Evolutionary conservation across 2,797 vertebrate genomes (phyloP).

Genomic region (Anisognathus igniventris): DNA sequence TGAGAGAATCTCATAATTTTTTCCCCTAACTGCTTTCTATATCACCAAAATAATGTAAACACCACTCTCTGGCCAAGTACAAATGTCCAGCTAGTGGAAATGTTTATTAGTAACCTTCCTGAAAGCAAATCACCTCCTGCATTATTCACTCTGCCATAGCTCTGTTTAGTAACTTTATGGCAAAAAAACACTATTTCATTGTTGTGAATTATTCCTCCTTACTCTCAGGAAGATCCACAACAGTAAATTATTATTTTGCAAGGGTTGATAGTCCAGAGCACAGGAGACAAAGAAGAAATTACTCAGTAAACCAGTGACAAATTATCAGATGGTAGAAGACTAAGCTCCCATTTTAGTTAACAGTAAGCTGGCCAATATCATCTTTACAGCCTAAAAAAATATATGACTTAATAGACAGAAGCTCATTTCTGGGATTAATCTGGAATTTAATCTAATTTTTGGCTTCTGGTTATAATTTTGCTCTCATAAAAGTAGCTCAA

Average conservation of each 20-base stretch:
- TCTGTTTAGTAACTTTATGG: not conserved
- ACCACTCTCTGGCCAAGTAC: not conserved
- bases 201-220: not conserved
- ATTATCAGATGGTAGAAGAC: not conserved
- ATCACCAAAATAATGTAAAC: not conserved
- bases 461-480: not conserved
- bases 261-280: not conserved
- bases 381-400: not conserved
- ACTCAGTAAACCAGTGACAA: not conserved
- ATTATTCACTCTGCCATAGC: not conserved
- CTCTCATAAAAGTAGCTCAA: not conserved
- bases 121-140: slow-evolving; percentile 3
- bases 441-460: not conserved
- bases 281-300: not conserved
- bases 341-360: not conserved
- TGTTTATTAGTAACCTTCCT: not conserved
- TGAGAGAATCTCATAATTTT: not conserved
- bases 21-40: not conserved
- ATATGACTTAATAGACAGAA: not conserved
- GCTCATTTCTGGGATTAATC: not conserved
- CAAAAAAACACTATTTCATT: not conserved
- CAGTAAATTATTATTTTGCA: not conserved
- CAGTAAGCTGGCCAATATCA: not conserved
- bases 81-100: not conserved
- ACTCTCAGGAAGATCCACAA: not conserved